Conservation (phyloP, 2,797 vertebrate genomes). For the Tiaroga cobitis region DNA sequence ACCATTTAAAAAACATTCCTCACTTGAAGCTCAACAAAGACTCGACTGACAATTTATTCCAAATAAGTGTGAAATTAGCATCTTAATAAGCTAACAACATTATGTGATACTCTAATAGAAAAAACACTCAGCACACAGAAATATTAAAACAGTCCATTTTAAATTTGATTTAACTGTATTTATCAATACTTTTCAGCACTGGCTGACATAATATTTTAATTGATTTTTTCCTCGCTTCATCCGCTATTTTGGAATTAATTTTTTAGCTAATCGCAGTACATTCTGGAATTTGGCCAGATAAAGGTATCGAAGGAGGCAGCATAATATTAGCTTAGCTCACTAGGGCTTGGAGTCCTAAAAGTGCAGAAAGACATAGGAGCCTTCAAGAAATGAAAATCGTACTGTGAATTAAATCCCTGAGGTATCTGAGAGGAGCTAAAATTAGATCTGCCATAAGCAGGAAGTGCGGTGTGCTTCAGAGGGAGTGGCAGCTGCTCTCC, state of each 20-base stretch:
- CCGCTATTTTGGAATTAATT: neutral
- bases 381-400: neutral
- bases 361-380: neutral
- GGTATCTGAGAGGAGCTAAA: slow-evolving; percentile 24
- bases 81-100: neutral
- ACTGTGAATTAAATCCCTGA: slow-evolving; percentile 22
- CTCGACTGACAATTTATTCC: no score
- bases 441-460: slow-evolving; percentile 16
- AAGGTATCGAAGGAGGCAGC: neutral
- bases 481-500: slow-evolving; percentile 1
- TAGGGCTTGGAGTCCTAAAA: neutral
- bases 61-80: neutral
- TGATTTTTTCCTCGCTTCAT: neutral
- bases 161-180: neutral
- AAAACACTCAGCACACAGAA: no score
- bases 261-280: neutral
- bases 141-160: neutral
- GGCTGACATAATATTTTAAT: neutral
- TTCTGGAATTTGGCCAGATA: neutral
- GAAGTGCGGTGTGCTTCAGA: neutral
- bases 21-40: neutral
- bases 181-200: neutral
- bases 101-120: neutral
- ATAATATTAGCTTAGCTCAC: neutral
- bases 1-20: neutral